Conservation (phyloP, 2,888 invertebrate species). For the Aethes cnicana region DNA sequence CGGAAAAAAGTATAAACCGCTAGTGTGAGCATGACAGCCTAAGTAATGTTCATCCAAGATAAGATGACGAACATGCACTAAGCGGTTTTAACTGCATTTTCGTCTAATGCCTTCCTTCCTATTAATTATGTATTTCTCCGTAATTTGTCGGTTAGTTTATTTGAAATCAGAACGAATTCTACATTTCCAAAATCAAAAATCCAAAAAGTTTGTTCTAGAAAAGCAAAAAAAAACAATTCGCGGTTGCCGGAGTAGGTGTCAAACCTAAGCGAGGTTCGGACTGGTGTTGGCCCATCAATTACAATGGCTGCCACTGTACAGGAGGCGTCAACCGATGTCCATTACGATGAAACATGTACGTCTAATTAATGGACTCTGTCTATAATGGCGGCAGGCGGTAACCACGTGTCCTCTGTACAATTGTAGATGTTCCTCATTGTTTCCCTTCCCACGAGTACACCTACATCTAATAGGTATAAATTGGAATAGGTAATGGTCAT, state of each 20-base stretch:
- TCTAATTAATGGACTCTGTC: constrained; percentile 73
- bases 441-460: constrained; percentile 29
- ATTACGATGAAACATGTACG: constrained; percentile 73
- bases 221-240: constrained; percentile 20
- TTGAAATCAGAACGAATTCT: too few relatives aligned
- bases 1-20: constrained; percentile 56
- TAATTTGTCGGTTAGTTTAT: too few relatives aligned
- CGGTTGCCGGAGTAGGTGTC: constrained; percentile 37
- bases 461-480: constrained; percentile 8
- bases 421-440: constrained; percentile 35
- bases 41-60: too few relatives aligned
- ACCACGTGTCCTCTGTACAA: constrained; percentile 49
- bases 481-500: neutral
- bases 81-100: too few relatives aligned
- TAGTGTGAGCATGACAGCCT: too few relatives aligned
- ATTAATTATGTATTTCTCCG: too few relatives aligned
- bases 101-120: too few relatives aligned
- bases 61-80: too few relatives aligned
- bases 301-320: constrained; percentile 32
- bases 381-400: constrained; percentile 56
- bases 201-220: neutral
- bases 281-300: constrained; percentile 47
- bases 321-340: constrained; percentile 60
- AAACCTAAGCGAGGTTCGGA: constrained; percentile 46
- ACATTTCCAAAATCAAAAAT: too few relatives aligned